These are phyloP conservation scores for Ginglymostoma cirratum DNA, from an alignment of 2,113 vertebrate genomes.

Conservation along the genomic window DNA sequence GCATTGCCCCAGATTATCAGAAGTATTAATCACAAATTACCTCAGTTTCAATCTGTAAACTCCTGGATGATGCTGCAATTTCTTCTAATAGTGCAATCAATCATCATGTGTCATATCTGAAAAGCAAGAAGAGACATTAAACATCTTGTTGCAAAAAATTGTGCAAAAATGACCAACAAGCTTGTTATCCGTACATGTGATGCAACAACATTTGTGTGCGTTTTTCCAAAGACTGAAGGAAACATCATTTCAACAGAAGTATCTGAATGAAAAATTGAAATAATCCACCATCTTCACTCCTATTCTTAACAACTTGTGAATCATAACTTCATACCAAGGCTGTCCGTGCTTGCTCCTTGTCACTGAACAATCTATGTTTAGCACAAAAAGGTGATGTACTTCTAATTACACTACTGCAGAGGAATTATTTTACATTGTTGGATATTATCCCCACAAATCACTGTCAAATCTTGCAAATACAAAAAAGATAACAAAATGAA, in stretches of 20 bases:
- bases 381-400: not conserved
- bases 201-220: not conserved
- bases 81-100: not conserved
- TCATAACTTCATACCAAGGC: not conserved
- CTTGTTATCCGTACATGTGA: not conserved
- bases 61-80: conserved; percentile 20
- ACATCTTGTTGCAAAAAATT: not conserved
- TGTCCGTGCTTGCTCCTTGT: not conserved
- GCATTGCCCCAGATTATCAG: not conserved
- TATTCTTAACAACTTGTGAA: not conserved
- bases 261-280: not conserved
- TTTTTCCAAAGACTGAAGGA: not conserved
- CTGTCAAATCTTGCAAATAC: not conserved
- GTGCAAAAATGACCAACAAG: not conserved
- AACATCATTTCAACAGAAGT: not conserved
- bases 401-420: not conserved
- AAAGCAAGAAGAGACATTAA: not conserved
- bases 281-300: not conserved
- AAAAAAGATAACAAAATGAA: not conserved
- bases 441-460: not conserved
- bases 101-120: conserved; percentile 23
- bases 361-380: not conserved
- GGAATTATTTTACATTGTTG: not conserved
- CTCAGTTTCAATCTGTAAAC: conserved; percentile 29
- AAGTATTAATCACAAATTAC: not conserved